phyloP scores from a whole-genome alignment of 2,888 invertebrate species.

The Parnassius mnemosyne region DNA sequence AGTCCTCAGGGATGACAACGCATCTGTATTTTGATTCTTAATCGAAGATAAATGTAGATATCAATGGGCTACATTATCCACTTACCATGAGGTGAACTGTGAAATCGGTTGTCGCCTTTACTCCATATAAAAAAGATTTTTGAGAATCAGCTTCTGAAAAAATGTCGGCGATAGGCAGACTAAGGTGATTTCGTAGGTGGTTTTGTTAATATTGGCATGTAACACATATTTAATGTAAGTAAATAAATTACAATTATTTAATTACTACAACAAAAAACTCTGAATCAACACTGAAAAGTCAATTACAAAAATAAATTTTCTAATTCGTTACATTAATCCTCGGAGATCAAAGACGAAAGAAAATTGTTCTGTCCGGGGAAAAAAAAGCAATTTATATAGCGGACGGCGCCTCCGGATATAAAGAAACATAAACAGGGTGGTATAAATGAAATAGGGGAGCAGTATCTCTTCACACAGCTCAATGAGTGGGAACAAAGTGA shows the following conservation, averaged over 20 bases:
- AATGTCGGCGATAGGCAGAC: too few relatives aligned
- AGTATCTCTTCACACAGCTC: conserved; percentile 66
- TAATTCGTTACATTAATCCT: conserved; percentile 27
- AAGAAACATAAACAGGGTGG: conserved; percentile 43
- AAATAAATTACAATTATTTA: not conserved
- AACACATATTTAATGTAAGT: too few relatives aligned
- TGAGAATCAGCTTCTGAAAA: too few relatives aligned
- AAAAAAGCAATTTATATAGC: conserved; percentile 57
- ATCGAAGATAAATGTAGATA: too few relatives aligned
- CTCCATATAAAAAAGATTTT: too few relatives aligned
- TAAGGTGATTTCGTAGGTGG: too few relatives aligned
- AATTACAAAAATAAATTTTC: conserved; percentile 22
- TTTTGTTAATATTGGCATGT: too few relatives aligned
- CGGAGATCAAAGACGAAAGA: conserved; percentile 51
- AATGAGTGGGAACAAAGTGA: conserved; percentile 62
- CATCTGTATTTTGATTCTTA: too few relatives aligned
- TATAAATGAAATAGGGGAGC: conserved; percentile 57
- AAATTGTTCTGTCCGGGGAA: conserved; percentile 47
- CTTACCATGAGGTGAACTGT: too few relatives aligned
- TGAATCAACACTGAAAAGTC: conserved; percentile 5
- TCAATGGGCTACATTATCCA: too few relatives aligned
- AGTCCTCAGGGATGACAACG: too few relatives aligned
- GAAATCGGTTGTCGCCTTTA: too few relatives aligned
- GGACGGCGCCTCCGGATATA: conserved; percentile 34
- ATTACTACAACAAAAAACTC: not conserved